phyloP scores from a whole-genome alignment of 1,140 invertebrate species.

The Ooceraea biroi region DNA sequence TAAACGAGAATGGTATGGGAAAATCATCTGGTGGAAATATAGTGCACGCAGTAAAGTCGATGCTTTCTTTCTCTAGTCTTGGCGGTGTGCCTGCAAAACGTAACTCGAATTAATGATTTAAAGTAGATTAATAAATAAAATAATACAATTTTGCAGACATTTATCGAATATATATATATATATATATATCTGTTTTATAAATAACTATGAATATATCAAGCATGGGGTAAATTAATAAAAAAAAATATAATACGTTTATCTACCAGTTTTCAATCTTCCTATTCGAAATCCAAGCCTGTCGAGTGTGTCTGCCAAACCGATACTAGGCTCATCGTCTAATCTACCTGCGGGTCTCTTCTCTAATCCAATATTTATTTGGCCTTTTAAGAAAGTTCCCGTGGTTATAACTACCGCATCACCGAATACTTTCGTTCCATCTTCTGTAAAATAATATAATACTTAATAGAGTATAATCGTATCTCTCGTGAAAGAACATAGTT shows the following conservation, averaged over 20 bases:
- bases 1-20: constrained; percentile 94
- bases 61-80: constrained; percentile 90
- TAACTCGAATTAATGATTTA: background rate
- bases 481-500: background rate
- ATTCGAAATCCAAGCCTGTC: constrained; percentile 91
- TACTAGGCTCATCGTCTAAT: constrained; percentile 93
- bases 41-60: constrained; percentile 90
- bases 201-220: no score
- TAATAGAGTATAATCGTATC: background rate
- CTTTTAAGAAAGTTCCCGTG: constrained; percentile 97
- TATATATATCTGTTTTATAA: background rate
- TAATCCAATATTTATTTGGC: constrained; percentile 95
- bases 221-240: background rate
- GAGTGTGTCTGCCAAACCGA: constrained; percentile 94
- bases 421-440: constrained; percentile 88
- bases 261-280: constrained; percentile 95
- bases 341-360: constrained; percentile 93
- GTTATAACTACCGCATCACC: constrained; percentile 93
- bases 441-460: constrained; percentile 79
- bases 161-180: background rate
- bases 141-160: background rate
- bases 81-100: constrained; percentile 93
- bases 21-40: constrained; percentile 89
- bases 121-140: constrained; percentile 3
- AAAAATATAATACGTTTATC: background rate